Conservation (phyloP, 2,797 vertebrate species). For the Rhabdophis nuchalis region DNA sequence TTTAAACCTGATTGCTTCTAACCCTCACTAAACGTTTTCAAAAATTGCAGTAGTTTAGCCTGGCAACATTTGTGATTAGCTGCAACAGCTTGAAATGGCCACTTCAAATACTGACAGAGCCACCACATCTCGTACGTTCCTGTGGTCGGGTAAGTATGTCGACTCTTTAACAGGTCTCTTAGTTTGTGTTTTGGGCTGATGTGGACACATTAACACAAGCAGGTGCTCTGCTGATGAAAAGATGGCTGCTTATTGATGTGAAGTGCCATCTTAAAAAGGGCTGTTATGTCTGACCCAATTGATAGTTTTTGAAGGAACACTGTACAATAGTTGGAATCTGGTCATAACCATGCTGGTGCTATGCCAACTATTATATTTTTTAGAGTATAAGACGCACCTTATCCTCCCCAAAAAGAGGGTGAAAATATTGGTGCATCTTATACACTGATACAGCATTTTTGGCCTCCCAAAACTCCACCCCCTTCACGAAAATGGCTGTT, state of each 20-base stretch:
- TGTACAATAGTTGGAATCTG: neutral
- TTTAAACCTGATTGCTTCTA: constrained; percentile 80
- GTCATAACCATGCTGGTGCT: neutral
- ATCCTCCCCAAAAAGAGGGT: too few species aligned
- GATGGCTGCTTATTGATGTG: constrained; percentile 23
- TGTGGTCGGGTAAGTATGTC: constrained; percentile 85
- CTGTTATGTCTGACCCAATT: neutral
- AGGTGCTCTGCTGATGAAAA: neutral
- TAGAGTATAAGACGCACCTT: too few species aligned
- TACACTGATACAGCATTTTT: too few species aligned
- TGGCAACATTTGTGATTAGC: constrained; percentile 82
- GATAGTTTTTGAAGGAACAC: neutral
- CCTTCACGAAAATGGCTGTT: too few species aligned
- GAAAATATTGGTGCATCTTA: too few species aligned
- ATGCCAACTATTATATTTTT: too few species aligned
- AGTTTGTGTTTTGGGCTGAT: constrained; percentile 38
- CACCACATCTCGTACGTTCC: constrained; percentile 72
- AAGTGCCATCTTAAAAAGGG: neutral
- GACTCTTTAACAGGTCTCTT: constrained; percentile 31
- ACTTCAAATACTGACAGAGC: constrained; percentile 70
- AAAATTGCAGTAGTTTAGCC: constrained; percentile 87
- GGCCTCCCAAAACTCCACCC: too few species aligned
- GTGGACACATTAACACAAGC: neutral
- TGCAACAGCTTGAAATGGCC: constrained; percentile 88
- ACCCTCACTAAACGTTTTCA: constrained; percentile 85